Evolutionary conservation across 2,797 vertebrate genomes (phyloP), one percentile per base, ranked within the genome.

Genomic region (Xiphorhynchus erythropygius): DNA sequence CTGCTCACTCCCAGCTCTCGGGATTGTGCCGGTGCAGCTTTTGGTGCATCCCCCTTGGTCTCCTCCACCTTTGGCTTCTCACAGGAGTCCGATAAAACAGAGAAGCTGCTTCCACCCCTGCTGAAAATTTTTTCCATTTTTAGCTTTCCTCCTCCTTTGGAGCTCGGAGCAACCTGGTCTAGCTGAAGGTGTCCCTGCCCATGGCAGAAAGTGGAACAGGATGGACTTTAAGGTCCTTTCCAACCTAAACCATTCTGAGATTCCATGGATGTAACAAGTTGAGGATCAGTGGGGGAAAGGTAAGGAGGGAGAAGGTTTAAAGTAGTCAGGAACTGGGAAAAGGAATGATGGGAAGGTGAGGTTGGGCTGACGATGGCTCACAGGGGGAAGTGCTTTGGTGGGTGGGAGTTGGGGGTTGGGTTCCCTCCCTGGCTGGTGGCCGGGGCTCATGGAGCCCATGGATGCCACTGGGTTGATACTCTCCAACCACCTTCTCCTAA

Each of bases 341-440:
- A 41, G 33, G 23, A 23, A 2, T 24, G 23, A 2, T 24, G 37
- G 37, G 6, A 24, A 42, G 39, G 39, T 11, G 39, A 35, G 39
- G 5, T 11, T 2, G 5, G 57, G 41, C 47, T 84, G 60, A 8
- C 5, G 44, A 16, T 1, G 2, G n/a, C 8, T 2, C 4, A 5
- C 0, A n/a, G 37, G 23, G 3, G 4, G 59, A n/a, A 2, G 27
- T 6, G 67, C 28, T 82, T 35, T 67, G 46, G 52, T 25, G 14
- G 39, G 23, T 1, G 4, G 42, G 24, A 18, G 16, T 22, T 11
- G 8, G 1, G 8, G 56, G 22, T 19, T n/a, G 52, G 18, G 15
- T 19, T 42, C 16, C 27, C 7, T 21, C 46, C 27, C 57, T 18
- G 59, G n/a, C 65, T 42, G 41, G 37, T 68, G 65, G 19, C 5